Base-by-base conservation (phyloP, 2,888 invertebrate species). In the Schizotus pectinicornis region DNA sequence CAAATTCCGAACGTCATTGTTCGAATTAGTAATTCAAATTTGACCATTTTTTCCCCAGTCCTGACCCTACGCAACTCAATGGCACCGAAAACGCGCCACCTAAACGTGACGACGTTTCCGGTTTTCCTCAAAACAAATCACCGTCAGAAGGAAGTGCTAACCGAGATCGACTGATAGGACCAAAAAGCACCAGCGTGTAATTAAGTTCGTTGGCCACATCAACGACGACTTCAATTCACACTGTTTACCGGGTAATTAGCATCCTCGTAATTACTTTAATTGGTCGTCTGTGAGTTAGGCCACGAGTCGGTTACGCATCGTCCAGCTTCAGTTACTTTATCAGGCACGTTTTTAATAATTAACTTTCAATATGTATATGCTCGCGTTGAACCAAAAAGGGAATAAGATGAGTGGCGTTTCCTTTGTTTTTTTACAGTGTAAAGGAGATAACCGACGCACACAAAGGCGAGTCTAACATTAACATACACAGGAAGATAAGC, bases 1-100 rank as follows among this genome's bases (percentile, higher is more conserved):
- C n/a, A 35, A 9, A 43, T 12, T 38, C 12, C 35, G 9, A 49
- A 38, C 31, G 41, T 41, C 48, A 55, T 49, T 35, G 47, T 46
- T 53, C 46, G 39, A 34, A 49, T 55, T 55, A 48, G 37, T 48
- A 55, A 43, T 49, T 56, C 50, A 56, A 56, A 56, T 56, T 47
- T 11, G 14, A 1, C 6, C 31, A 36, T 12, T 7, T 33, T 50
- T 47, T n/a, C n/a, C n/a, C 46, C 30, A 41, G 34, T 37, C 50
- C 56, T 51, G 56, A 56, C 56, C 56, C 56, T 37, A 37, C 56
- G 45, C 32, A 56, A 56, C 49, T 42, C 12, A 12, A 31, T 22
- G 42, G n/a, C 34, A 30, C 9, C 51, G 7, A 51, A 22, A 5
- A 5, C 22, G 22, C 22, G 22, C 22, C 3, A 22, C 22, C 22